A percentile compares a stretch with the other conserved stretches of the same genome.
phyloP scores from a whole-genome alignment of 2,113 vertebrate species.

The Phasianus colchicus region DNA sequence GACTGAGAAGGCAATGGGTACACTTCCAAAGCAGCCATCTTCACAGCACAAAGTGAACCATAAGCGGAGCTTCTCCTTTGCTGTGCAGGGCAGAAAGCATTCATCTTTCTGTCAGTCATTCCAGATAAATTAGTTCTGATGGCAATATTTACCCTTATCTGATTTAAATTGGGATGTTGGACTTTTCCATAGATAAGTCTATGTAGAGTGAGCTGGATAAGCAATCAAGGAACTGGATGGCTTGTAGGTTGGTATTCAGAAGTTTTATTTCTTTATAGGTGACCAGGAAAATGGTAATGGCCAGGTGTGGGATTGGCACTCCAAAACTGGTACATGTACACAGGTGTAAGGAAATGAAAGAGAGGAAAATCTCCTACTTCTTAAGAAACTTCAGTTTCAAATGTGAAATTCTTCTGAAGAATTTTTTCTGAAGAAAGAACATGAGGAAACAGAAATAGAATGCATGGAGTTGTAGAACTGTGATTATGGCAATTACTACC shows the following conservation, averaged over 20 bases:
- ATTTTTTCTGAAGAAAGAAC: constrained; percentile 7
- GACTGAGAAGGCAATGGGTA: neutral
- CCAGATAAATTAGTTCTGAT: neutral
- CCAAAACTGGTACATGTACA: neutral
- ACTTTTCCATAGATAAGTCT: neutral
- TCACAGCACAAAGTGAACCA: neutral
- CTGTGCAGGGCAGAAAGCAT: neutral
- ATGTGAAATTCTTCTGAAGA: constrained; percentile 32
- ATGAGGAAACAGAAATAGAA: constrained; percentile 42
- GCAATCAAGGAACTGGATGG: neutral
- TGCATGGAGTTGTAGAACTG: constrained; percentile 21
- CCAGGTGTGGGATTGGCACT: neutral
- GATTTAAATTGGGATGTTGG: neutral
- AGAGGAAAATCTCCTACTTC: neutral
- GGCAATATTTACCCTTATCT: neutral
- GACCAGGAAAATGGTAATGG: neutral
- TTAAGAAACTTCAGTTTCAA: constrained; percentile 14
- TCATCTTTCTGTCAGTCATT: neutral
- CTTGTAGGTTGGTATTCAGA: neutral
- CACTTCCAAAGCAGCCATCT: neutral
- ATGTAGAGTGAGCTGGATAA: neutral
- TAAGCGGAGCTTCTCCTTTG: neutral
- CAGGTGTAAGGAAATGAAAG: neutral
- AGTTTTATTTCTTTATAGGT: neutral
- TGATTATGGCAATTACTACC: constrained; percentile 63